Evolutionary conservation across 2,797 vertebrate genomes (phyloP), one percentile per base, ranked within the genome.

Genomic region (Petrocephalus sullivani): DNA sequence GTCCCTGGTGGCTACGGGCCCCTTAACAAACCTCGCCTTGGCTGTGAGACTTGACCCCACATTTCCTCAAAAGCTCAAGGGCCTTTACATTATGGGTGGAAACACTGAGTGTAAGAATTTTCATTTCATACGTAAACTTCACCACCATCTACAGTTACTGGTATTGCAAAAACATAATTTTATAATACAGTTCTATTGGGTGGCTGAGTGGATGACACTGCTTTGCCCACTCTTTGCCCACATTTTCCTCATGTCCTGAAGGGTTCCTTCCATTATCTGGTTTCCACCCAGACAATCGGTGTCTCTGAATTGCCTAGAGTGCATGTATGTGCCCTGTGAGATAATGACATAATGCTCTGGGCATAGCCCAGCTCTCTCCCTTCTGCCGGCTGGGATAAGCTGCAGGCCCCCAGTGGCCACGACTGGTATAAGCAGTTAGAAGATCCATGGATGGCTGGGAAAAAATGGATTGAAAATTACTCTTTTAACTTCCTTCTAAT

Each of bases 11-110:
- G 96, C 96, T 89, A 95, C 90, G 0, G 96, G 94, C 6, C 96
- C 96, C 0, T 93, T 97, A 87, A 97, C 96, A 67, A 97, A 97
- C 90, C 37, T 97, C 92, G 96, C 95, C 78, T 88, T 96, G 89
- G 95, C 96, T 54, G 92, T 96, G 89, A 96, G 92, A 91, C 92
- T 96, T 89, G 96, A 96, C 85, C 95, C 95, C 0, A 90, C 91
- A 19, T 91, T 97, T n/a, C 93, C 95, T 0, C 91, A 93, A 87
- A 96, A 96, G 91, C 93, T 97, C 6, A 88, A 92, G 91, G 92
- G 90, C 19, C 92, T 96, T n/a, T 96, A 95, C 93, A 94, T 96
- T 87, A 96, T 95, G 95, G 96, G 95, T 91, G 95, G 96, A 89
- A 97, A 97, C 92, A 96, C 94, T 1, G 96, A 96, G 61, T 94